Base-by-base conservation (phyloP, 92 coral and sea anemone species). In the Phenganax marumi region DNA sequence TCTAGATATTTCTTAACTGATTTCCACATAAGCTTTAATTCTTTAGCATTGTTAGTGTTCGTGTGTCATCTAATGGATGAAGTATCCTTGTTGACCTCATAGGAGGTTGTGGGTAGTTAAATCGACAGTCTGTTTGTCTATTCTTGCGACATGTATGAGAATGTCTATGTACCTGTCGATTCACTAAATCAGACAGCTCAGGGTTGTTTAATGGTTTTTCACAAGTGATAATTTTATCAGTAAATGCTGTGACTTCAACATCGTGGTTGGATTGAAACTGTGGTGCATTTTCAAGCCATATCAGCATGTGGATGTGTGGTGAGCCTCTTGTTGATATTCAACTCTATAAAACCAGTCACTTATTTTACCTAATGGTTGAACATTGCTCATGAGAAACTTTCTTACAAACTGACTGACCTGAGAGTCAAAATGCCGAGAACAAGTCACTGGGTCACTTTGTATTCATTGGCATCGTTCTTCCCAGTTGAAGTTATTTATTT, bases 401-500 rank as follows among this genome's bases (percentile, higher is more conserved):
- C 82, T 73, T 50, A 86, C 75, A 76, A 86, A 86, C 82, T 86
- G 75, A 83, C 70, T 73, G 75, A 83, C 80, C 77, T 86, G 87
- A 68, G 77, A 84, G 52, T 84, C 87, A 84, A 84, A 84, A 64
- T 84, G 87, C 75, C 87, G 63, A 68, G 76, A 64, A 75, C 76
- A 81, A 65, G 87, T n/a, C n/a, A n/a, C n/a, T n/a, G n/a, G n/a
- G n/a, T n/a, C n/a, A n/a, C n/a, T n/a, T n/a, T n/a, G n/a, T 62
- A 84, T 84, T 76, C 52, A 62, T 52, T 85, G 56, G 79, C 83
- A 83, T 69, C 77, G 73, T 64, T 86, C 87, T 70, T 86, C 87
- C 89, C 89, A 86, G 70, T 86, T 76, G 57, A 86, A 86, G 70
- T 76, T 86, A 74, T 83, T 86, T 53, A 86, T 73, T 74, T 86